A percentile compares a stretch with the other conserved stretches of the same genome.
Evolutionary conservation across 1,140 invertebrate species (phyloP).

Genomic region (Caerostris extrusa): DNA sequence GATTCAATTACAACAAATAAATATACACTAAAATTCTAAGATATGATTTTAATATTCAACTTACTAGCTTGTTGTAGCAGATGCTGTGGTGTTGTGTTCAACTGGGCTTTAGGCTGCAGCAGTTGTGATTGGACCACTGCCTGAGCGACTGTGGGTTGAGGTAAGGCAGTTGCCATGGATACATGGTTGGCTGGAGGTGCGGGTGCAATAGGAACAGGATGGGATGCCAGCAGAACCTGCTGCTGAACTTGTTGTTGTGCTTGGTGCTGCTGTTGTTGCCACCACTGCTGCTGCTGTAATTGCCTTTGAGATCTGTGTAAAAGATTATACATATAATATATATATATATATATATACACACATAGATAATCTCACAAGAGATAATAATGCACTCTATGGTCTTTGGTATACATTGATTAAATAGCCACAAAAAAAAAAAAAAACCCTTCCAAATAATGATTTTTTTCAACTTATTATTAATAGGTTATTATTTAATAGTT

Average conservation of each 20-base stretch:
- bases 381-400: no score
- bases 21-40: no score
- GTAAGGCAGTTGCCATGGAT: conserved; percentile 49
- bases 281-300: conserved; percentile 79
- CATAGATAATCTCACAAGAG: no score
- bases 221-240: conserved; percentile 75
- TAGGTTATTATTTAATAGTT: no score
- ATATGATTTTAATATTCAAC: not conserved
- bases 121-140: conserved; percentile 83
- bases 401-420: no score
- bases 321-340: not conserved
- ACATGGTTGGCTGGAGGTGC: conserved; percentile 47
- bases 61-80: conserved; percentile 82
- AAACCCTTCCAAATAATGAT: no score
- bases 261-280: conserved; percentile 65
- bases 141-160: conserved; percentile 78
- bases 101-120: conserved; percentile 87
- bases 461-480: no score
- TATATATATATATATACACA: no score
- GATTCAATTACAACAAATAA: no score
- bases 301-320: conserved; percentile 80
- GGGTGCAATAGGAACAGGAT: conserved; percentile 75
- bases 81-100: conserved; percentile 83
- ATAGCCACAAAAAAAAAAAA: no score
- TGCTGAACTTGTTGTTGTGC: conserved; percentile 69